A percentile compares a stretch with the other conserved stretches of the same genome.
Conservation (phyloP, 2,888 invertebrate genomes). For the Caenorhabditis plicata region DNA sequence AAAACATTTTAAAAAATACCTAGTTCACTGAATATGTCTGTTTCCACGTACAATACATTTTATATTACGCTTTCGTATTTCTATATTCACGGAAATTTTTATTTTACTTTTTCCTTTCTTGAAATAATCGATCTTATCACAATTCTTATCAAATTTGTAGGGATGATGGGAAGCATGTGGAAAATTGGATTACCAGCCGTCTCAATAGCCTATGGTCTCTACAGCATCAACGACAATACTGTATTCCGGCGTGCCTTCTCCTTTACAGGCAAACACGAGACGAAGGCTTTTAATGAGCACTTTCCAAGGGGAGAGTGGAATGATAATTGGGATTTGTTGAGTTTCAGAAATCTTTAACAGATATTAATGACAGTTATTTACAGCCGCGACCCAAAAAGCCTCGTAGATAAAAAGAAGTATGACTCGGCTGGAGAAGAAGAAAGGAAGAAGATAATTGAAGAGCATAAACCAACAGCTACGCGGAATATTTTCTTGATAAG, state of each 20-base stretch:
- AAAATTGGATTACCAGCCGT: constrained; percentile 18
- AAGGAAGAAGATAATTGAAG: constrained; percentile 48
- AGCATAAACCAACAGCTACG: constrained; percentile 68
- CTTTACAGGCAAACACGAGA: constrained; percentile 10
- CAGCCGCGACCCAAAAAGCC: constrained; percentile 55
- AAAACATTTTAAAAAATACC: too few relatives aligned
- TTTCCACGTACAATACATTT: constrained; percentile 3
- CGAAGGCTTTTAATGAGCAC: constrained; percentile 29
- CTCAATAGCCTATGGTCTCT: constrained; percentile 7
- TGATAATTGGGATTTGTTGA: constrained; percentile 56
- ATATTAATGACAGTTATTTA: constrained; percentile 7
- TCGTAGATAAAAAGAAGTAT: constrained; percentile 47
- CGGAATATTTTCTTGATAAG: constrained; percentile 87
- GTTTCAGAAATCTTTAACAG: not conserved
- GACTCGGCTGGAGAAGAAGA: constrained; percentile 45
- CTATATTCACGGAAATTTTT: not conserved
- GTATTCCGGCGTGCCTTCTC: constrained; percentile 16
- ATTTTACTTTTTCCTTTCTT: not conserved
- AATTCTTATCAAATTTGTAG: too few relatives aligned
- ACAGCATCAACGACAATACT: constrained; percentile 2
- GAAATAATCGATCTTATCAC: too few relatives aligned
- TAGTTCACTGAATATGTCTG: too few relatives aligned
- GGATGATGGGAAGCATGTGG: constrained; percentile 9
- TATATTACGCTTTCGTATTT: constrained; percentile 2
- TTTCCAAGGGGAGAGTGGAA: constrained; percentile 60